Evolutionary conservation across 1,140 invertebrate species (phyloP).

Genomic region (Pseudomyrmex sp.): DNA sequence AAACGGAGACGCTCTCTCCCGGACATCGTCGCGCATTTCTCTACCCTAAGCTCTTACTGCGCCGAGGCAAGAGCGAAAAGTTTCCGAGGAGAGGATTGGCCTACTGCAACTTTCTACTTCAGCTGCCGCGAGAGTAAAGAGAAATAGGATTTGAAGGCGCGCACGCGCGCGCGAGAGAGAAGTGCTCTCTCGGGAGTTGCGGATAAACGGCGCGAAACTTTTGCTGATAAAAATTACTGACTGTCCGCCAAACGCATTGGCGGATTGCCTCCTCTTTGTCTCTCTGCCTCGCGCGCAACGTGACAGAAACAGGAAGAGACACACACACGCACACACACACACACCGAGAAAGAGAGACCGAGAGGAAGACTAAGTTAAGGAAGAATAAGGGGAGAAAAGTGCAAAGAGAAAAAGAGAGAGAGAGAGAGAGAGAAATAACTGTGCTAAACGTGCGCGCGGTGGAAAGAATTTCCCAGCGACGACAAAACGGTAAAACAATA

Average conservation of each 20-base stretch:
- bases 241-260: constrained; percentile 46
- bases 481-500: constrained; percentile 58
- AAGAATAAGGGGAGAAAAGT: neutral
- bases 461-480: constrained; percentile 25
- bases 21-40: constrained; percentile 45
- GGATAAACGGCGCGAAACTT: constrained; percentile 29
- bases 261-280: constrained; percentile 24
- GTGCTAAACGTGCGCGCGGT: constrained; percentile 56
- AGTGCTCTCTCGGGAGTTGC: constrained; percentile 17
- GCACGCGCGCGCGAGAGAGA: constrained; percentile 5
- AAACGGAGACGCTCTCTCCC: constrained; percentile 12
- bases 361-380: no score
- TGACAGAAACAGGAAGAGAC: constrained; percentile 16
- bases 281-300: constrained; percentile 8
- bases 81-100: constrained; percentile 59
- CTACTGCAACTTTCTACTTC: constrained; percentile 73
- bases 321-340: constrained; percentile 1
- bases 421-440: constrained; percentile 5
- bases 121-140: constrained; percentile 70
- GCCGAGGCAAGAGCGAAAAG: constrained; percentile 72
- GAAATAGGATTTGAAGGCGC: constrained; percentile 65
- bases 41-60: constrained; percentile 65
- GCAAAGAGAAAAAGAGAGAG: neutral
- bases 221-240: constrained; percentile 36
- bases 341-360: neutral